These are phyloP conservation scores for Catocala sponsa DNA, from an alignment of 2,888 invertebrate species.

Conservation along the genomic window DNA sequence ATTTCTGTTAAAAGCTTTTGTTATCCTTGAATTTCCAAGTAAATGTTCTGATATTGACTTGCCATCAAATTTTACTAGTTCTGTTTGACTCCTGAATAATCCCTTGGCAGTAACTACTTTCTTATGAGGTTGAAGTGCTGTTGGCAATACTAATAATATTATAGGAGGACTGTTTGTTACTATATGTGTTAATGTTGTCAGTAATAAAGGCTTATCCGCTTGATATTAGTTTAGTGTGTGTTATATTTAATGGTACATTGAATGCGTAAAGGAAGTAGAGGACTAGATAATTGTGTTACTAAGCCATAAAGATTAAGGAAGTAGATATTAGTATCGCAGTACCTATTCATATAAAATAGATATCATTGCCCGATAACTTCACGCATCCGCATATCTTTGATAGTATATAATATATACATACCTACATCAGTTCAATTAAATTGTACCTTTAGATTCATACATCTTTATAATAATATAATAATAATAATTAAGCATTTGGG, in stretches of 20 bases:
- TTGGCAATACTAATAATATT: background rate
- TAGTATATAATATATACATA: too few relatives aligned
- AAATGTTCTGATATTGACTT: constrained; percentile 14
- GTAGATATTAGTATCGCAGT: background rate
- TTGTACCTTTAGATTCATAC: too few relatives aligned
- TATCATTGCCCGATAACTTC: too few relatives aligned
- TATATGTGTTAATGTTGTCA: background rate
- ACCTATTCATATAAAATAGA: too few relatives aligned
- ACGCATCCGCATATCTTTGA: too few relatives aligned
- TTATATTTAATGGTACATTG: background rate
- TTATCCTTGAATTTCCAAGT: constrained; percentile 15
- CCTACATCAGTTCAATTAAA: too few relatives aligned
- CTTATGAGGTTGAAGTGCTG: background rate
- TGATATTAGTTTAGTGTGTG: background rate
- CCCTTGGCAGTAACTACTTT: background rate
- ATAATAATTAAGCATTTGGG: too few relatives aligned
- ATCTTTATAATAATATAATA: too few relatives aligned
- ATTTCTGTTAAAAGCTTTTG: constrained; percentile 31
- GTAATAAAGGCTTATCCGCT: background rate
- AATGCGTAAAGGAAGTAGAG: background rate
- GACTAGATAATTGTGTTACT: background rate
- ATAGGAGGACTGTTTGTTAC: background rate
- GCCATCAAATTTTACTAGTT: constrained; percentile 9
- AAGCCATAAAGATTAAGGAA: background rate
- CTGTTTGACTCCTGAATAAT: background rate